Base-by-base conservation (phyloP, 2,888 invertebrate genomes). In the Phanerotoma sp. region DNA sequence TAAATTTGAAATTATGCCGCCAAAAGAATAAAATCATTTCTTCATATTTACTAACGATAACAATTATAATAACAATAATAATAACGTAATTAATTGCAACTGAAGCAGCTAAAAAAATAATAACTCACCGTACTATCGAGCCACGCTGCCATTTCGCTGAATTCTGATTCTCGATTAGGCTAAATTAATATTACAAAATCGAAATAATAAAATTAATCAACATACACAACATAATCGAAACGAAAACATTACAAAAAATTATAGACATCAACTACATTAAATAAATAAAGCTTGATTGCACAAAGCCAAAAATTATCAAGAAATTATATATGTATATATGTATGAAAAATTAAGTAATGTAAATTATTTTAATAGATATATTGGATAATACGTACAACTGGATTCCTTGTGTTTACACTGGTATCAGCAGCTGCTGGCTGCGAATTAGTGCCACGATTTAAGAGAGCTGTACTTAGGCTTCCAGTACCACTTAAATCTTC, bases 71-170 rank as follows among this genome's bases (percentile, higher is more conserved):
- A 1, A 21, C 37, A 40, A 53, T 13, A 47, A 32, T 30, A 38
- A 30, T 16, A 58, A 46, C 41, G 18, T 41, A 55, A 41, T 21
- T 9, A 9, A 49, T 45, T 22, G 54, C 70, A 78, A 78, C 78
- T 77, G 77, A 70, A 77, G 22, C 35, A 42, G 60, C 63, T 42
- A 41, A 33, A 28, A 42, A 25, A 30, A 44, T 18, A 46, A 11
- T 11, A 18, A 85, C 87, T 85, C 84, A 86, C 92, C 86, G 84
- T 89, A 83, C 83, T 83, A 71, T 89, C 88, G 77, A 96, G 85
- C 95, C 95, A 95, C 79, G 92, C 92, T 74, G 93, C 92, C 84
- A 95, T 95, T 81, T 95, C 95, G 81, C 90, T 92, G 80, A 94
- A 91, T 80, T 95, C 94, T 78, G 87, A 86, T 78, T 91, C 89